These are phyloP conservation scores for Catharus fuscescens DNA, from an alignment of 2,113 vertebrate species.

Conservation along the genomic window DNA sequence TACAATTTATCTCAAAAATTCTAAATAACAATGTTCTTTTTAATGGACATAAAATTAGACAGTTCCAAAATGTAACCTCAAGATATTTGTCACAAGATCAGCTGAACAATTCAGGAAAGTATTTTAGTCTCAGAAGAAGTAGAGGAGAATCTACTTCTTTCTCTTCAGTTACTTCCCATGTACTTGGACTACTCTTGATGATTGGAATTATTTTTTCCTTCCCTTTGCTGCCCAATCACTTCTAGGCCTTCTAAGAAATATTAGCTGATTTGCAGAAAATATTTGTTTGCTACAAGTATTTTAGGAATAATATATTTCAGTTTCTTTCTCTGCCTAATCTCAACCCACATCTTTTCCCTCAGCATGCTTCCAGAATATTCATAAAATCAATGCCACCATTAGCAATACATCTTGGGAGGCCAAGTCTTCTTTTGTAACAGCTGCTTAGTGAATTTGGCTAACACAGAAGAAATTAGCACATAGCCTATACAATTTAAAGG, in stretches of 20 bases:
- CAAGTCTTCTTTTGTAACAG: not conserved
- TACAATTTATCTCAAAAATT: not conserved
- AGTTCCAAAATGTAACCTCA: not conserved
- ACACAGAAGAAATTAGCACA: not conserved
- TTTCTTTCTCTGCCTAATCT: not conserved
- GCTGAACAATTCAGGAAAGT: not conserved
- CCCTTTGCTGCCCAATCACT: not conserved
- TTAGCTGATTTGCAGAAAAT: not conserved
- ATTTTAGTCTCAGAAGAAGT: not conserved
- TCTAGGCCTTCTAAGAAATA: not conserved
- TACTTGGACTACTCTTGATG: not conserved
- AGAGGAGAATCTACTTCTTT: not conserved
- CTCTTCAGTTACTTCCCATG: not conserved
- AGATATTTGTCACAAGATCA: not conserved
- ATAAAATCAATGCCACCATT: not conserved
- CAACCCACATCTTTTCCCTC: not conserved
- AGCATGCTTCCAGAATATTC: not conserved
- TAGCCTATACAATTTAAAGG: not conserved
- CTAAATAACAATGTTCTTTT: not conserved
- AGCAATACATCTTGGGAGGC: not conserved
- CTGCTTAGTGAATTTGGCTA: not conserved
- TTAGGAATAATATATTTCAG: not conserved
- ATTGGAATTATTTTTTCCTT: not conserved
- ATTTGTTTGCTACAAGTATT: not conserved
- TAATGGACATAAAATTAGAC: not conserved